phyloP scores from a whole-genome alignment of 2,113 vertebrate genomes.

The Malurus alboscapulatus region DNA sequence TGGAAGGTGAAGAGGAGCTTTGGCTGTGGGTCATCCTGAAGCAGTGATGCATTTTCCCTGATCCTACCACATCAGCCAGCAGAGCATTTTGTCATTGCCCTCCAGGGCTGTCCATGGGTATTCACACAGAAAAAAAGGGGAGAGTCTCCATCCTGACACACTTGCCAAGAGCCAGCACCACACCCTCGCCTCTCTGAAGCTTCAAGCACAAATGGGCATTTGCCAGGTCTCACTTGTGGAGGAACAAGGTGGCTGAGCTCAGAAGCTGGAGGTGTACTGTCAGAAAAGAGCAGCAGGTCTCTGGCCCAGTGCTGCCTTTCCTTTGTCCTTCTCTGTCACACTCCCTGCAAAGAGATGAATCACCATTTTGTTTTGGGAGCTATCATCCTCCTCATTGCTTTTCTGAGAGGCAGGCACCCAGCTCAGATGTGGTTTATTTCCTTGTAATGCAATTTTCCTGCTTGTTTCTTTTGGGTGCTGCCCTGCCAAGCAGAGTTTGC shows the following conservation, averaged over 20 bases:
- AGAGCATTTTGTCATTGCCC: neutral
- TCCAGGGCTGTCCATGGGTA: neutral
- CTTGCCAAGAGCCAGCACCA: fast-evolving
- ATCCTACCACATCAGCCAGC: neutral
- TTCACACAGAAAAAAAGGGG: neutral
- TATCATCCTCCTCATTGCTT: neutral
- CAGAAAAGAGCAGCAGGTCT: neutral
- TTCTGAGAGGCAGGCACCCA: neutral
- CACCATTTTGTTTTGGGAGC: neutral
- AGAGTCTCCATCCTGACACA: neutral
- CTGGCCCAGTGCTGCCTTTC: neutral
- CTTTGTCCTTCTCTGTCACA: neutral
- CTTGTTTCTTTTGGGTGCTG: neutral
- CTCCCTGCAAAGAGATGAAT: neutral
- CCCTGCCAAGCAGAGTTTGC: neutral
- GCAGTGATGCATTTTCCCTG: neutral
- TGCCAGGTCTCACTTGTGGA: neutral
- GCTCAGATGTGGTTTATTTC: neutral
- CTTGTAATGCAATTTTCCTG: neutral
- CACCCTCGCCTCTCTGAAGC: fast-evolving
- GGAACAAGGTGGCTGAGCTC: neutral
- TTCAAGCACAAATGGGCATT: fast-evolving
- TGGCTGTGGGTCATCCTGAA: neutral
- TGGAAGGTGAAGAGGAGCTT: neutral
- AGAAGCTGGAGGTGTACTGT: neutral